These are phyloP conservation scores for Toxostoma redivivum DNA, from an alignment of 2,113 vertebrate species.

Conservation along the genomic window DNA sequence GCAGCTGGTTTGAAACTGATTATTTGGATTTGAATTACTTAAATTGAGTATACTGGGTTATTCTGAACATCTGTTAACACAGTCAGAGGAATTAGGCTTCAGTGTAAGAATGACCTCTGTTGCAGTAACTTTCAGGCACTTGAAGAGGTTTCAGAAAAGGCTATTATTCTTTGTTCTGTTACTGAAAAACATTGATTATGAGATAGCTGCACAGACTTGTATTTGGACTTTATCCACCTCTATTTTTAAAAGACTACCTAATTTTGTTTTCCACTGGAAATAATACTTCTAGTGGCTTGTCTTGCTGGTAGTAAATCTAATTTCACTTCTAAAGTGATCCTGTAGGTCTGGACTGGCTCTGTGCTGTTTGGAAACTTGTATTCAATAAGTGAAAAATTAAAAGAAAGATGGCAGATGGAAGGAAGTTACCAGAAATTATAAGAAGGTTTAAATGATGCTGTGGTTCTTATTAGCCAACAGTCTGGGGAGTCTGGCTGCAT, in stretches of 20 bases:
- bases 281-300: background rate
- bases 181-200: background rate
- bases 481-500: background rate
- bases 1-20: background rate
- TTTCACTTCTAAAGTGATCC: constrained; percentile 1
- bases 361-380: background rate
- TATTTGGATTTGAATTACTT: background rate
- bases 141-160: background rate
- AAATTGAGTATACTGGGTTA: background rate
- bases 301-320: constrained; percentile 5
- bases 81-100: background rate
- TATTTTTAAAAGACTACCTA: background rate
- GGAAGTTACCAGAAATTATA: background rate
- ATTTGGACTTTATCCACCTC: background rate
- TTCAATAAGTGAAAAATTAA: background rate
- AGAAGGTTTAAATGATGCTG: background rate
- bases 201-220: background rate
- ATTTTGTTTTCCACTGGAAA: constrained; percentile 13
- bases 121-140: background rate
- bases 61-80: background rate
- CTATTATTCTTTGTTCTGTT: background rate
- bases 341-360: background rate
- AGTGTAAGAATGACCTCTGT: background rate
- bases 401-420: background rate
- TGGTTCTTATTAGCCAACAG: background rate